phyloP scores from a whole-genome alignment of 2,888 invertebrate genomes.

The Thecocarcelia acutangulata region DNA sequence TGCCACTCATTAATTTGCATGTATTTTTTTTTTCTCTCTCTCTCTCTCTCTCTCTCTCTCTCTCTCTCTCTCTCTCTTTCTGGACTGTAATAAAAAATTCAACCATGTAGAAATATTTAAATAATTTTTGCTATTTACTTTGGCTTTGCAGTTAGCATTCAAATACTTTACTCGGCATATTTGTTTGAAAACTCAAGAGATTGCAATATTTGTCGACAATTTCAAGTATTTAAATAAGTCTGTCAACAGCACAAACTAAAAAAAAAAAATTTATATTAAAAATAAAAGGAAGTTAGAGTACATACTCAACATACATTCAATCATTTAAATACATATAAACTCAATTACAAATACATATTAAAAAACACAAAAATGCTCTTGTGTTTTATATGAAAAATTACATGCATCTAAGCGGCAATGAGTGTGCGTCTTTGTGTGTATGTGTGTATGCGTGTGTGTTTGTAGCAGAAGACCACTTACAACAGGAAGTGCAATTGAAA shows the following conservation, averaged over 20 bases:
- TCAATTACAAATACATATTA: constrained; percentile 5
- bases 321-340: constrained; percentile 41
- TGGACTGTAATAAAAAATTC: not conserved
- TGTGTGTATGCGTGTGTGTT: not conserved
- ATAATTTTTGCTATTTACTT: constrained; percentile 58
- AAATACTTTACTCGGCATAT: constrained; percentile 19
- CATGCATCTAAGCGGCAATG: too few relatives aligned
- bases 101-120: constrained; percentile 61
- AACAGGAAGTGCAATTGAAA: constrained; percentile 66
- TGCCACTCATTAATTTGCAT: constrained; percentile 17
- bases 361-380: not conserved
- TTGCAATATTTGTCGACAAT: constrained; percentile 31
- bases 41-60: not conserved
- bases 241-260: not conserved
- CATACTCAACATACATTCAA: constrained; percentile 38
- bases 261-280: not conserved
- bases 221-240: constrained; percentile 11
- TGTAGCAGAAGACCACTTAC: constrained; percentile 45
- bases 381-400: not conserved
- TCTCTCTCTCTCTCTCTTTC: too few relatives aligned
- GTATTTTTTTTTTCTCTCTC: not conserved
- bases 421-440: not conserved
- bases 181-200: constrained; percentile 9
- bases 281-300: constrained; percentile 36
- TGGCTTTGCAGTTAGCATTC: constrained; percentile 39